Evolutionary conservation across 2,113 vertebrate species (phyloP).

Genomic region (Mastomys natalensis): DNA sequence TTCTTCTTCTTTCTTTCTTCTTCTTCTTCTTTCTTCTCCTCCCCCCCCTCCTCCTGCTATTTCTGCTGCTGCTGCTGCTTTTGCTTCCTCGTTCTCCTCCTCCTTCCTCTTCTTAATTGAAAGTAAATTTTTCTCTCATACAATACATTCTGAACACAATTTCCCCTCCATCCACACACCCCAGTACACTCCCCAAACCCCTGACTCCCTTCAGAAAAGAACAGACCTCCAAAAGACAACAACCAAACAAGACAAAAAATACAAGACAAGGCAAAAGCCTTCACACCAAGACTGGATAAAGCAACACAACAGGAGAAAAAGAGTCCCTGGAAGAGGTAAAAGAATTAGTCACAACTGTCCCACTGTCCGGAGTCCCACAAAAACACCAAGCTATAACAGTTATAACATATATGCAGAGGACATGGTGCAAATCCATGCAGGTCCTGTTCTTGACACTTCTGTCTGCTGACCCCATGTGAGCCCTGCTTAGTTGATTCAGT

Average conservation of each 20-base stretch:
- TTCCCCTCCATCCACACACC: neutral
- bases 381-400: neutral
- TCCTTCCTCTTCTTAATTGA: neutral
- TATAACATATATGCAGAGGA: neutral
- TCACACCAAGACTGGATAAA: neutral
- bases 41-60: fast-evolving
- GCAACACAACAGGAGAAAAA: neutral
- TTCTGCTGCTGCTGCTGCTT: neutral
- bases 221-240: neutral
- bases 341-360: neutral
- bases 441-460: neutral
- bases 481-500: neutral
- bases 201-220: neutral
- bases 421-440: neutral
- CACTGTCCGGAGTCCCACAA: neutral
- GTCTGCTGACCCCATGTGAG: neutral
- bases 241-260: neutral
- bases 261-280: neutral
- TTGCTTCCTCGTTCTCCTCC: too few relatives aligned
- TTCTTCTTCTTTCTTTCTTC: too few relatives aligned
- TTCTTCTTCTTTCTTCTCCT: neutral
- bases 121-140: neutral
- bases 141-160: neutral
- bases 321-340: neutral
- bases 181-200: neutral